A percentile compares a stretch with the other conserved stretches of the same genome.
Conservation (phyloP, 92 coral and sea anemone species). For the Virgularia gustaviana region DNA sequence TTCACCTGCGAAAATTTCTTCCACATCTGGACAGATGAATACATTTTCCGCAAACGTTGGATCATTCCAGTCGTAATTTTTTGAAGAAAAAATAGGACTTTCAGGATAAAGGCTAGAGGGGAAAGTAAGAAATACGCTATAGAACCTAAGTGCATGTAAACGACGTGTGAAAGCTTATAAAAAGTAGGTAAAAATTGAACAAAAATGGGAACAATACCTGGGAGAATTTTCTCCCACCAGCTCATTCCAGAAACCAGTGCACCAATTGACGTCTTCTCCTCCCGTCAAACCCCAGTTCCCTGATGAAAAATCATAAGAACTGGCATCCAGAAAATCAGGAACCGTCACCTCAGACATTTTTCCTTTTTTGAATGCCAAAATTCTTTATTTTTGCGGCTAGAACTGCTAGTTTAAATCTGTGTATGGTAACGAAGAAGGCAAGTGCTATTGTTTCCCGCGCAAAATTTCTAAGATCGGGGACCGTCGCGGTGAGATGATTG, state of each 20-base stretch:
- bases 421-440: no score
- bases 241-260: slow-evolving; percentile 41
- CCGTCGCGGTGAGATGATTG: background rate
- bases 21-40: slow-evolving; percentile 11
- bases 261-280: slow-evolving; percentile 33
- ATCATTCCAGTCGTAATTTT: slow-evolving; percentile 25
- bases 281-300: slow-evolving; percentile 3
- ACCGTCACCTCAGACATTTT: slow-evolving; percentile 22
- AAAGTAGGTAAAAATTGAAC: no score
- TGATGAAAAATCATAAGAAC: background rate
- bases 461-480: background rate
- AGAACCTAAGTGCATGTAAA: background rate
- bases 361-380: background rate
- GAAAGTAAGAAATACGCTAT: background rate
- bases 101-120: slow-evolving; percentile 24
- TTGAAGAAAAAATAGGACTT: slow-evolving; percentile 33
- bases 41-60: slow-evolving; percentile 26
- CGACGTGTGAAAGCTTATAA: background rate
- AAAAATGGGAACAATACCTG: no score
- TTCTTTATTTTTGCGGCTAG: background rate
- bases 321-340: background rate
- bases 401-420: no score
- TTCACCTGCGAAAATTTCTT: slow-evolving; percentile 17
- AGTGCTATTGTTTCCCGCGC: slow-evolving; percentile 19
- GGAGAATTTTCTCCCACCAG: slow-evolving; percentile 20